Evolutionary conservation across 2,888 invertebrate species (phyloP), one percentile per base, ranked within the genome.

Genomic region (Bedellia somnulentella): DNA sequence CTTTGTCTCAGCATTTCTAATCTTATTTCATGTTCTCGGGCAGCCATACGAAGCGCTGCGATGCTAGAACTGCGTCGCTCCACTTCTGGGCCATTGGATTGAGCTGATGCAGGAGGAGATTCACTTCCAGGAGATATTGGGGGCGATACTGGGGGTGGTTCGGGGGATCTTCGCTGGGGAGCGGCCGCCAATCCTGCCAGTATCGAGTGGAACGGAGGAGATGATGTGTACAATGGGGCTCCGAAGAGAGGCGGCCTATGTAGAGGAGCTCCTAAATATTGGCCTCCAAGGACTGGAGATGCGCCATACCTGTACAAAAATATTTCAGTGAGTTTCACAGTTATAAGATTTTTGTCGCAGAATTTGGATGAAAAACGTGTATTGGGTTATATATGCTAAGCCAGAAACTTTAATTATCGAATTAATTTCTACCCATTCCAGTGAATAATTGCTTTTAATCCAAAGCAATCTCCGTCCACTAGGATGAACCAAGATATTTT

Each of bases 61-160:
- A 93, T 93, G 49, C 93, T 93, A 16, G 89, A 90, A 44, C 88
- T 89, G 44, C 92, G 75, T 40, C 91, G 77, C 57, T 92, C 91
- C 33, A 89, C 85, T 39, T 90, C 89, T 15, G 85, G 87, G 1
- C 80, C 78, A 2, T 61, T 47, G 29, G 57, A 53, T 4, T 22
- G 28, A 42, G 70, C 56, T 24, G 67, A 36, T 38, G 66, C 49
- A 12, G 79, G 73, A 8, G 81, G 80, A 1, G 81, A 80, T 36
- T 68, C 70, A 39, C 63, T 71, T 27, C 71, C 71, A 2, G 75
- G 75, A n/a, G 70, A 71, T 39, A 71, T 73, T 2, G 78, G 75
- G 11, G 82, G 81, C 3, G 82, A 81, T 2, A 78, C 67, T 0
- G 78, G 67, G 9, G 70, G 70, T 21, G 54, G 71, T 44, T 58